These are phyloP conservation scores for Dinomys branickii DNA, from an alignment of 2,113 vertebrate species.

Conservation along the genomic window DNA sequence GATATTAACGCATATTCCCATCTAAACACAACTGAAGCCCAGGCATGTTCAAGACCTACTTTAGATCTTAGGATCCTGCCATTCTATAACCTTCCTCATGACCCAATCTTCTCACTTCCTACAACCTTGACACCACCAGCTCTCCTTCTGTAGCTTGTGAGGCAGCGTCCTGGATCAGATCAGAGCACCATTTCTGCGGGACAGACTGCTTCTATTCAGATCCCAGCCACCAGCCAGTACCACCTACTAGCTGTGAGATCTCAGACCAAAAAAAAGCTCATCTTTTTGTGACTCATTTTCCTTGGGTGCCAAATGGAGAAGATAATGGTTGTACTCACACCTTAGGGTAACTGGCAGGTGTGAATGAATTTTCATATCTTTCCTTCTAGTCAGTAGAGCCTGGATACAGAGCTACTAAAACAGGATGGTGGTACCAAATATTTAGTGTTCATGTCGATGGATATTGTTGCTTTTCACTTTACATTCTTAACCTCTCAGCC, in stretches of 20 bases:
- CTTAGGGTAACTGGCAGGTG: not conserved
- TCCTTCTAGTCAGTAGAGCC: not conserved
- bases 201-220: not conserved
- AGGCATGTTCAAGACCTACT: not conserved
- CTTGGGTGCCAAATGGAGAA: not conserved
- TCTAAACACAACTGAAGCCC: not conserved
- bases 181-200: not conserved
- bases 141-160: not conserved
- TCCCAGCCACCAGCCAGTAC: not conserved
- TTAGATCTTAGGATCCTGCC: not conserved
- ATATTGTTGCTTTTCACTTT: not conserved
- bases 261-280: not conserved
- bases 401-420: not conserved
- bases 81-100: not conserved
- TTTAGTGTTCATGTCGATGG: not conserved
- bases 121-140: no score
- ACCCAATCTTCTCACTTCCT: not conserved
- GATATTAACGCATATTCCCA: not conserved
- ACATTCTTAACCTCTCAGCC: no score
- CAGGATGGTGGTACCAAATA: not conserved
- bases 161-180: not conserved
- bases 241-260: not conserved
- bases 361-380: not conserved
- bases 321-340: rapidly evolving
- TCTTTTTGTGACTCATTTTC: not conserved